Conservation (phyloP, 2,113 vertebrate genomes). For the Alouatta palliata region DNA sequence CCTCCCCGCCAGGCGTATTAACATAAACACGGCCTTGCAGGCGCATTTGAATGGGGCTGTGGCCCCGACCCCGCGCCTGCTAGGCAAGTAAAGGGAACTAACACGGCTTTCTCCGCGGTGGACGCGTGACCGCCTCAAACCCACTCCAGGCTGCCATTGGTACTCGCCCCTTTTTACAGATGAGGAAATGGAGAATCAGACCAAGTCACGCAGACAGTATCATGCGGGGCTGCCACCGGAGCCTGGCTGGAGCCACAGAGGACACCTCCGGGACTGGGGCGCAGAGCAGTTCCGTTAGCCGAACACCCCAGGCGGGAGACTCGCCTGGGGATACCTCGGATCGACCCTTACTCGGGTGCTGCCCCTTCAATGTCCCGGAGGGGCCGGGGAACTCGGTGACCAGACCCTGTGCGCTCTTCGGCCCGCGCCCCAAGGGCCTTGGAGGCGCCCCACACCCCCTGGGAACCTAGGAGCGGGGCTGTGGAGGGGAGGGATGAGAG, state of each 20-base stretch:
- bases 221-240: background rate
- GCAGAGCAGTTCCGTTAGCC: background rate
- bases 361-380: background rate
- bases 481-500: slow-evolving; percentile 59
- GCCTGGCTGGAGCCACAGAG: background rate
- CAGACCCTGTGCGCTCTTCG: background rate
- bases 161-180: background rate
- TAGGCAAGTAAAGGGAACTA: background rate
- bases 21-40: slow-evolving; percentile 86
- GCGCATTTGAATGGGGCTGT: slow-evolving; percentile 84
- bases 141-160: background rate
- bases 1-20: slow-evolving; percentile 78
- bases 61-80: slow-evolving; percentile 44
- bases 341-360: background rate
- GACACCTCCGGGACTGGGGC: background rate
- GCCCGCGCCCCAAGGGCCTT: background rate
- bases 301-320: background rate
- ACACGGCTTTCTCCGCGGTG: background rate
- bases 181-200: background rate
- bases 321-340: background rate
- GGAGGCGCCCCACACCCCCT: slow-evolving; percentile 72
- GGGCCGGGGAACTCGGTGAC: background rate
- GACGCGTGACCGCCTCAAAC: background rate
- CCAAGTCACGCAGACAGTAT: accelerated
- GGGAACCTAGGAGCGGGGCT: slow-evolving; percentile 64